Conservation (phyloP, 2,888 invertebrate genomes). For the Busseola fusca region DNA sequence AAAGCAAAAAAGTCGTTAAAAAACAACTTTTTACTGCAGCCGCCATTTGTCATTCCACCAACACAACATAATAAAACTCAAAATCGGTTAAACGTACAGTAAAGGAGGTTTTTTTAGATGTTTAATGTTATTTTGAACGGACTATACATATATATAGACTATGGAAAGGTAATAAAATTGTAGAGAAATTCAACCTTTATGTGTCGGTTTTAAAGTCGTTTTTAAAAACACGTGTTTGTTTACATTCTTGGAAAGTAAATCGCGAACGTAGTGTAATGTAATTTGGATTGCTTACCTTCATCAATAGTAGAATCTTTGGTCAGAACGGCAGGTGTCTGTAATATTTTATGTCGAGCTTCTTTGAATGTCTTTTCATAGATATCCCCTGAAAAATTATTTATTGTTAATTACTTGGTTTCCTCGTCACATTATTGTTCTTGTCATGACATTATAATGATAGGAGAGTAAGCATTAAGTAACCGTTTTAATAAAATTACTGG, state of each 20-base stretch:
- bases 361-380: slow-evolving; percentile 76
- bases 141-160: no score
- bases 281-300: slow-evolving; percentile 67
- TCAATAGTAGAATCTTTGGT: slow-evolving; percentile 81
- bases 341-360: slow-evolving; percentile 64
- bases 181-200: background rate
- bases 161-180: background rate
- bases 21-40: no score
- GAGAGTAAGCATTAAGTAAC: background rate
- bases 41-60: no score
- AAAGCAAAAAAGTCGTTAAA: no score
- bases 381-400: slow-evolving; percentile 69
- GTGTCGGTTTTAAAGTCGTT: background rate
- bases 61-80: no score
- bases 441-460: background rate
- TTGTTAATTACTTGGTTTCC: background rate
- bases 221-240: background rate
- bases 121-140: no score
- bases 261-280: background rate
- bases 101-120: no score
- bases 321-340: slow-evolving; percentile 60
- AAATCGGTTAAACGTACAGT: no score
- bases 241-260: background rate
- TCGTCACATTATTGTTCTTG: background rate
- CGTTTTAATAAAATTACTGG: background rate